Base-by-base conservation (phyloP, 2,888 invertebrate species). In the Mythimna pallens region DNA sequence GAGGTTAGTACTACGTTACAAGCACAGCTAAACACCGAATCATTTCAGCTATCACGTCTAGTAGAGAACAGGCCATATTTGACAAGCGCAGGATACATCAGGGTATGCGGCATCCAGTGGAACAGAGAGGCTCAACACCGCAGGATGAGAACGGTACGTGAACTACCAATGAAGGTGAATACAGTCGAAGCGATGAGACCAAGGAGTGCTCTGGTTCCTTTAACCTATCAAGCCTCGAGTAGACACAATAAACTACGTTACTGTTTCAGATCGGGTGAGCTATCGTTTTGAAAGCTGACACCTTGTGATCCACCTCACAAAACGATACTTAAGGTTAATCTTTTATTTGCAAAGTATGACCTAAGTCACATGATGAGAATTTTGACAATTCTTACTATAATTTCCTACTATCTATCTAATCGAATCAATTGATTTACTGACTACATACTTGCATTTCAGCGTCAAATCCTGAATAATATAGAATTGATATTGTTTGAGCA, bases 151-250 rank as follows among this genome's bases (percentile, higher is more conserved):
- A 58, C 65, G 65, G 20, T 36, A 66, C 62, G 69, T 62, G 58
- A 70, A 62, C 59, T 74, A 80, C 25, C 72, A 62, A 67, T 81
- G 80, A 78, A 67, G 63, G 68, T 65, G 83, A 57, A 65, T 77
- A 75, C 71, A 73, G 97, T 97, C 89, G 97, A 97, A 86, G 86
- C 79, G 73, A 83, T 85, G 81, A 74, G 17, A 61, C 62, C 72
- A 70, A 73, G 88, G 96, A 47, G 14, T 63, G 67, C 79, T 83
- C 85, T 81, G 86, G 83, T 79, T 76, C 85, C 85, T 64, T 57
- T 9, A 3, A 36, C 36, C 34, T 58, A 58, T 14, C 55, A 55
- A 55, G 20, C 9, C 10, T 58, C 5, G 34, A 34, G 20, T n/a
- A 58, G 7, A 7, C 25, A 8, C 22, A 1, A 30, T 17, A 2